Evolutionary conservation across 2,888 invertebrate species (phyloP).

Genomic region (Odontomyia ornata): DNA sequence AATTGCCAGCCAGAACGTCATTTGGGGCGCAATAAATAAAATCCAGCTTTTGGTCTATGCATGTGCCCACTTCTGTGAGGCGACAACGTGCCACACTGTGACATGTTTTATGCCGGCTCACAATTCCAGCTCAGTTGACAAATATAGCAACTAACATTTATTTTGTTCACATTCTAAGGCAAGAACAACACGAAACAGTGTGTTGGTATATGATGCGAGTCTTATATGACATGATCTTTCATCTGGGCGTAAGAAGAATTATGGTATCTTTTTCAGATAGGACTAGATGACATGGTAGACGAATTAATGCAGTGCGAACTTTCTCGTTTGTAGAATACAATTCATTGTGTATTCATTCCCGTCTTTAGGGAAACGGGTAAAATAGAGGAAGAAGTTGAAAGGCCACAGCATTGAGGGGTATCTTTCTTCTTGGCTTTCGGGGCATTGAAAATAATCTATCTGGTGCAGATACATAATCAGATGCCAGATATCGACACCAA

Average conservation of each 20-base stretch:
- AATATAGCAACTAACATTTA: slow-evolving; percentile 22
- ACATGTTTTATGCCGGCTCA: background rate
- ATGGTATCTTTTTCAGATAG: background rate
- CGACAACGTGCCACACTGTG: slow-evolving; percentile 20
- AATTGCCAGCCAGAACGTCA: slow-evolving; percentile 8
- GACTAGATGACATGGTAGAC: background rate
- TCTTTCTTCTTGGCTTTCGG: too few relatives aligned
- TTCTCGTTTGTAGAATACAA: too few relatives aligned
- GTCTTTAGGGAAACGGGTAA: too few relatives aligned
- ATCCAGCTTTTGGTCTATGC: slow-evolving; percentile 1
- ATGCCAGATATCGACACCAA: too few relatives aligned
- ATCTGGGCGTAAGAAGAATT: background rate
- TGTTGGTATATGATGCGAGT: background rate
- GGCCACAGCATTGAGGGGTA: too few relatives aligned
- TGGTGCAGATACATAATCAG: too few relatives aligned
- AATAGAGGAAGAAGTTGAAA: too few relatives aligned
- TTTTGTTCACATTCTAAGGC: background rate
- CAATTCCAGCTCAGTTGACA: slow-evolving; percentile 8
- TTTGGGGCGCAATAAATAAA: slow-evolving; percentile 23
- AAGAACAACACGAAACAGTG: background rate
- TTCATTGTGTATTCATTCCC: too few relatives aligned
- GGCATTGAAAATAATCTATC: too few relatives aligned
- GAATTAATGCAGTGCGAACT: background rate
- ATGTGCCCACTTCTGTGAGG: background rate
- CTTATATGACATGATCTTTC: background rate